These are phyloP conservation scores for Micromesistius poutassou DNA, from an alignment of 2,797 vertebrate species.

Conservation along the genomic window DNA sequence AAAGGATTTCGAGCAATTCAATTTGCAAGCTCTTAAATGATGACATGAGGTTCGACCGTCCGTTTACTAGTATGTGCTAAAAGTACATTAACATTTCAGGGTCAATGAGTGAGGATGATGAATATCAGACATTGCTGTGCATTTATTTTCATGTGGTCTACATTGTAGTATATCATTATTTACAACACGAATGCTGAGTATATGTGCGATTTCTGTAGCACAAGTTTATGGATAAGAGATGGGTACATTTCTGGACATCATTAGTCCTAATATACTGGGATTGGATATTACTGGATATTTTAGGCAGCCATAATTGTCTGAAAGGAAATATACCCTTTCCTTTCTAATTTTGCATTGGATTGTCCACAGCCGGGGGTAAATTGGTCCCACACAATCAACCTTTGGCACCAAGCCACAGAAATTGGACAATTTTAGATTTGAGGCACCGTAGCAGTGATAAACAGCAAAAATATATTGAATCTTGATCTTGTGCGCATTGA, in stretches of 20 bases:
- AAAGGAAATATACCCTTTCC: background rate
- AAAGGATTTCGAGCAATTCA: too few relatives aligned
- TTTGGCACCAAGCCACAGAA: background rate
- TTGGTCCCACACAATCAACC: background rate
- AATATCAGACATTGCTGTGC: background rate
- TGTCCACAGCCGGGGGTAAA: background rate
- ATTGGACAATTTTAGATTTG: background rate
- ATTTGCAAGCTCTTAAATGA: too few relatives aligned
- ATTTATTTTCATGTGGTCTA: background rate
- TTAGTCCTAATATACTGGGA: background rate
- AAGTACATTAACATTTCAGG: background rate
- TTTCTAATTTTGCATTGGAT: background rate
- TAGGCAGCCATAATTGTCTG: too few relatives aligned
- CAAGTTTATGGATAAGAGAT: background rate
- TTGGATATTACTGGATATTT: background rate
- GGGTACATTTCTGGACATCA: background rate
- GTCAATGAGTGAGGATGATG: background rate
- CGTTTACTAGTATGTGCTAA: background rate
- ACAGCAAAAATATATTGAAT: background rate
- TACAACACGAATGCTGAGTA: background rate
- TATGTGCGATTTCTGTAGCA: background rate
- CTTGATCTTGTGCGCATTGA: background rate
- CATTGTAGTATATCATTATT: background rate
- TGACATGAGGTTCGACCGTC: too few relatives aligned
- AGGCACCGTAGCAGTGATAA: background rate